Base-by-base conservation (phyloP, 2,113 vertebrate species). In the Diglossa brunneiventris region DNA sequence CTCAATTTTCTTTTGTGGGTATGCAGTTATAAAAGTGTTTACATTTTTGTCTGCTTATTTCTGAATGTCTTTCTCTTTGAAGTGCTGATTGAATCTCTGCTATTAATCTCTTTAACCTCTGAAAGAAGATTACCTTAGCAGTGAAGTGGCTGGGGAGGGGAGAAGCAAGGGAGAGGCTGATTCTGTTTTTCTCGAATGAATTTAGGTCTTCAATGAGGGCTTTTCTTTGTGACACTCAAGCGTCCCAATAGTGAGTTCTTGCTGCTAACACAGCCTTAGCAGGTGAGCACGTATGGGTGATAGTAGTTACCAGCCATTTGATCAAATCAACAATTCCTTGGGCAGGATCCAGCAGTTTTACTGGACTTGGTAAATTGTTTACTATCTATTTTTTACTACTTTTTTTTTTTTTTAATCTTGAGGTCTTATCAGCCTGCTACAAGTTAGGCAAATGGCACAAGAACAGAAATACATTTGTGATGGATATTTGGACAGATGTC, bases 81-180 rank as follows among this genome's bases (percentile, higher is more conserved):
- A 95, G 77, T 78, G 66, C 77, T 79, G 91, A 92, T 92, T 89
- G 67, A 92, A 84, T 94, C 88, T 92, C 72, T 74, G 44, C 44
- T 62, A 59, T 91, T 96, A 95, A 97, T 95, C 94, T 79, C 56
- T 83, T 78, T 92, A 87, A 92, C 62, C 66, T 37, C 58, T 73
- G 41, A 87, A 89, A 87, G 89, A 95, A 86, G 86, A 95, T 95
- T 96, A 89, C 61, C 14, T 75, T 79, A 89, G 53, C 91, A 87
- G 79, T 75, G 66, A 94, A 95, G 70, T 79, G 78, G 66, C 83
- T 84, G 52, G 66, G 76, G 56, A 83, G 64, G 68, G 77, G 61
- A 78, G 44, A 77, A 77, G 31, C 50, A 74, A 67, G 30, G 24
- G 62, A 91, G 70, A 85, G 35, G 14, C 27, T 49, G 28, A 47